phyloP scores from a whole-genome alignment of 2,113 vertebrate genomes.

The Zingel zingel region DNA sequence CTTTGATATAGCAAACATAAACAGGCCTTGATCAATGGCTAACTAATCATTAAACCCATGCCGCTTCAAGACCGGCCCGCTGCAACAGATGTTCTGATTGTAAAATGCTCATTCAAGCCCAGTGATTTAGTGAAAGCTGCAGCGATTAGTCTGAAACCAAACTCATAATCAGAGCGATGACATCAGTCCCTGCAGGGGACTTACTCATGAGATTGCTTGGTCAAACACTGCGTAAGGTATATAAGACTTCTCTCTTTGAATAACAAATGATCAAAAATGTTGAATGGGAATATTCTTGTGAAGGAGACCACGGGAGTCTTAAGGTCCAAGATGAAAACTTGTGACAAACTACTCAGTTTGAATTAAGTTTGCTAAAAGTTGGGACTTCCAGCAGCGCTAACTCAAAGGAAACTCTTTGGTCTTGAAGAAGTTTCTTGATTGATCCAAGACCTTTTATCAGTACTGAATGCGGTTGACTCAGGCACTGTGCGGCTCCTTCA shows the following conservation, averaged over 20 bases:
- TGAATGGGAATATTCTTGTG: neutral
- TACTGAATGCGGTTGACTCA: neutral
- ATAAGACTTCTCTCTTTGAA: conserved; percentile 13
- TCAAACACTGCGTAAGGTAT: conserved; percentile 6
- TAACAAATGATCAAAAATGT: neutral
- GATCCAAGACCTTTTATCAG: neutral
- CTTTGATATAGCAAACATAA: conserved; percentile 78
- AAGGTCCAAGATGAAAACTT: neutral
- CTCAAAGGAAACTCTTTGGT: conserved; percentile 3
- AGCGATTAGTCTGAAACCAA: conserved; percentile 53
- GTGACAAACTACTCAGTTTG: conserved; percentile 8
- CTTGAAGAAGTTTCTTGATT: neutral
- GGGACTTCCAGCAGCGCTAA: neutral
- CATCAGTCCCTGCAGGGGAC: conserved; percentile 38
- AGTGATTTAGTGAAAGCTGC: conserved; percentile 43
- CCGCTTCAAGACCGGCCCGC: conserved; percentile 52
- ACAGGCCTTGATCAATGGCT: conserved; percentile 68
- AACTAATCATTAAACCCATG: conserved; percentile 64
- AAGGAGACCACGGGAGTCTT: neutral
- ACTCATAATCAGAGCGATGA: conserved; percentile 50
- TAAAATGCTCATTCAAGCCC: conserved; percentile 56
- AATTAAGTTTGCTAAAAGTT: neutral
- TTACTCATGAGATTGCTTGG: conserved; percentile 35
- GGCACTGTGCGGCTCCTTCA: neutral
- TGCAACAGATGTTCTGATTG: conserved; percentile 66